Evolutionary conservation across 2,113 vertebrate species (phyloP), one percentile per base, ranked within the genome.

Genomic region (Periophthalmodon schlosseri): DNA sequence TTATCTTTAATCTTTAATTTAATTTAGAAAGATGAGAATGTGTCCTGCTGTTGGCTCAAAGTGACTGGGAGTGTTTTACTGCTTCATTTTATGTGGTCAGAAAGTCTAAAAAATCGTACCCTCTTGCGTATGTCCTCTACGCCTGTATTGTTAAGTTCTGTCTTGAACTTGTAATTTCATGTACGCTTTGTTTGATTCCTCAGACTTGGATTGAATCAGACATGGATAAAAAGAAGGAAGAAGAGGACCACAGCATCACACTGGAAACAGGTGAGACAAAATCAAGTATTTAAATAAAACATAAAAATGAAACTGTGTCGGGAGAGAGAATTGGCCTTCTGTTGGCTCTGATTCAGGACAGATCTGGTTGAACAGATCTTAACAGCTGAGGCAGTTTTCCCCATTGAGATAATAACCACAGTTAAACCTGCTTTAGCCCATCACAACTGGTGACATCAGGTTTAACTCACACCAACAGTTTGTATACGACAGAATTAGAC

Each of bases 191-290:
- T 69, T 0, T 64, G 50, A 11, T 72, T 75, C 49, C 1, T 20
- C 70, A 88, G 87, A 66, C 36, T 0, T 14, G 0, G 3, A 5
- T 13, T 47, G 78, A 78, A 0, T 87, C 79, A 0, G 93, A 92
- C 72, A 87, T 85, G 44, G 81, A 85, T 0, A 74, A 63, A 73
- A 76, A 75, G 74, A 68, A 66, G 70, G 66, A 47, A 65, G 78
- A 79, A 61, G 33, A 76, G 13, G 86, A 89, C 46, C 2, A 69
- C 56, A 33, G 73, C 1, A 76, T 56, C 8, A 20, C 79, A 14
- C 36, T 60, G 50, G 85, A 88, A 7, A 82, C 77, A 68, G 89
- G 89, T 89, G 70, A 74, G 80, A 16, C 20, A 18, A 21, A 4
- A 23, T 23, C 11, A 9, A 24, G 28, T 28, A 28, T 28, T 28